A percentile compares a stretch with the other conserved stretches of the same genome.
Evolutionary conservation across 2,888 invertebrate species (phyloP).

Genomic region (Lypha dubia): DNA sequence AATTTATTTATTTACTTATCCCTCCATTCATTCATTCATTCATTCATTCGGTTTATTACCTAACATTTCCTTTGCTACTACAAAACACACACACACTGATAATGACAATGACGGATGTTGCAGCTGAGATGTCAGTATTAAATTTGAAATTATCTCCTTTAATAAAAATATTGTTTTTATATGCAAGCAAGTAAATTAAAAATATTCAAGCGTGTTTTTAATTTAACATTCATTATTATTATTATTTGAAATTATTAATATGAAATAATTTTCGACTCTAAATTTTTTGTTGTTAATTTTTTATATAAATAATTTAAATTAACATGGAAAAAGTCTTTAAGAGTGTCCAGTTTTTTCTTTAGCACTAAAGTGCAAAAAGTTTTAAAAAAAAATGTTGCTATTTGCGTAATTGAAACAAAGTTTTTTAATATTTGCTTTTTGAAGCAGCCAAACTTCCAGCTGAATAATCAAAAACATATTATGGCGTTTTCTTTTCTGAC

Average conservation of each 20-base stretch:
- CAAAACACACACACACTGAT: conserved; percentile 13
- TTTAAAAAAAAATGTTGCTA: background rate
- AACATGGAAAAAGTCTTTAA: background rate
- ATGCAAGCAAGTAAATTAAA: conserved; percentile 9
- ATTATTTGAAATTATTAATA: background rate
- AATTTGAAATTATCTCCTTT: conserved; percentile 38
- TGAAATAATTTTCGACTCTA: background rate
- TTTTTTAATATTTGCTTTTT: background rate
- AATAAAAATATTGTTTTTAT: conserved; percentile 3
- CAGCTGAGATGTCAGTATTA: conserved; percentile 11
- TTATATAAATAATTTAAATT: conserved; percentile 32
- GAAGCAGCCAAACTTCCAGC: background rate
- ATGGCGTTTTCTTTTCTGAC: too few species aligned
- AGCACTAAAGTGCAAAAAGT: conserved; percentile 52
- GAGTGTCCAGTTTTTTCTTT: conserved; percentile 16
- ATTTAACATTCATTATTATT: background rate
- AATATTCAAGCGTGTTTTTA: background rate
- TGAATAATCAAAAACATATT: conserved; percentile 1
- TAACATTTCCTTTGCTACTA: conserved; percentile 48
- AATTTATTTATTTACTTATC: conserved; percentile 18
- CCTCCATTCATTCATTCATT: conserved; percentile 6
- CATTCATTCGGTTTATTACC: conserved; percentile 40
- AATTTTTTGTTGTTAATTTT: conserved; percentile 26
- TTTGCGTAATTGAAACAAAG: background rate
- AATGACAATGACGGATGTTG: conserved; percentile 58